A percentile compares a stretch with the other conserved stretches of the same genome.
Evolutionary conservation across 2,888 invertebrate species (phyloP).

Genomic region (Perdita meconis): DNA sequence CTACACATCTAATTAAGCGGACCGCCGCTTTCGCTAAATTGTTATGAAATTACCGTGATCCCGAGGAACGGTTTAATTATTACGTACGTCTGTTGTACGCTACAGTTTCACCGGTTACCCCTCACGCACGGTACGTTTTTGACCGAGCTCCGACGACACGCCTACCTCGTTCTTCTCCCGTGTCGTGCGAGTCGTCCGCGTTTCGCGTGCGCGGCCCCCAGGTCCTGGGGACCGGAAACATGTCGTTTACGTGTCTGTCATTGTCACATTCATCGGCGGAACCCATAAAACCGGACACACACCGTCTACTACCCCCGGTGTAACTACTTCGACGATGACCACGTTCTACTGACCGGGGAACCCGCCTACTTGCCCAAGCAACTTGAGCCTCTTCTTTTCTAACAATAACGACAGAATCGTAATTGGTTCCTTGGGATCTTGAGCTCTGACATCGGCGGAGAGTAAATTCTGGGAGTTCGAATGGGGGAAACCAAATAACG

Average conservation of each 20-base stretch:
- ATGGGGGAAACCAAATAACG: too few species aligned
- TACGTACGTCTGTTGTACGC: neutral
- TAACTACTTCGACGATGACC: conserved; percentile 36
- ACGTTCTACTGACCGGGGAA: conserved; percentile 46
- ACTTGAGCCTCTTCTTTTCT: conserved; percentile 49
- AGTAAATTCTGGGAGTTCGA: too few species aligned
- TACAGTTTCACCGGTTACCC: conserved; percentile 4
- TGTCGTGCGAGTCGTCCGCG: conserved; percentile 23
- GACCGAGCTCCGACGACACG: conserved; percentile 44
- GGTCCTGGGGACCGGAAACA: conserved; percentile 67
- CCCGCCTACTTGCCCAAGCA: conserved; percentile 49
- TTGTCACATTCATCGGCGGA: conserved; percentile 47
- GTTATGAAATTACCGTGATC: conserved; percentile 6
- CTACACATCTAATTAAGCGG: neutral
- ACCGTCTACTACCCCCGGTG: conserved; percentile 51
- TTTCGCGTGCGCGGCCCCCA: conserved; percentile 65
- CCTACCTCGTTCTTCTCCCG: conserved; percentile 50
- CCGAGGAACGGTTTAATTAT: conserved; percentile 2
- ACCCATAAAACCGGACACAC: conserved; percentile 51
- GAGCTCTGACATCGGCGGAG: too few species aligned
- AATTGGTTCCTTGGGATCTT: conserved; percentile 66
- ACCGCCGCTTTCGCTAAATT: neutral
- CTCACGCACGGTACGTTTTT: conserved; percentile 32
- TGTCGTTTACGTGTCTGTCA: conserved; percentile 70
- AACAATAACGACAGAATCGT: conserved; percentile 64